Base-by-base conservation (phyloP, 1,140 invertebrate genomes). In the Leptinotarsa undecemlineata region DNA sequence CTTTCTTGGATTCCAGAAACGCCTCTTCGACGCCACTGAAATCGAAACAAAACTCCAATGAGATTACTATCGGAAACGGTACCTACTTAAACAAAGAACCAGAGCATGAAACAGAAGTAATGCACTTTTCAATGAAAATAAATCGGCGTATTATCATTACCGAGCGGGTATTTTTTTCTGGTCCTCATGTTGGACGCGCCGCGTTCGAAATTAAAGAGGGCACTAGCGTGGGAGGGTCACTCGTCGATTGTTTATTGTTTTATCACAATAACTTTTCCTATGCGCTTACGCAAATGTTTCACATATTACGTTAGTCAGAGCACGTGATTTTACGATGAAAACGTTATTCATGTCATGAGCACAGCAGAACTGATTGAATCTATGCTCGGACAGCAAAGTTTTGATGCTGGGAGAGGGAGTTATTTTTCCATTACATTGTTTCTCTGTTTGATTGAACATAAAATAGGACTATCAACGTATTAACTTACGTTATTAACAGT, bases 1-100 rank as follows among this genome's bases (percentile, higher is more conserved):
- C 77, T 81, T 84, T 33, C 77, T 78, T 8, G 81, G 81, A 72
- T 84, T 84, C 83, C 83, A 84, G 74, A 84, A 83, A 68, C 80
- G 82, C 74, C 81, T 79, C 72, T 84, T 84, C 23, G 83, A 79
- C 60, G 81, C 78, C 63, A 80, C 83, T 83, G 78, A 21, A 81
- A 82, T 21, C 74, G 68, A 71, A 72, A 69, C 61, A 48, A 75
- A 60, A 72, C 51, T 17, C 15, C 14, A 57, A 57, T 57, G 51
- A 57, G n/a, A 57, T 57, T 57, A 57, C 15, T 4, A 17, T 17
- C n/a, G 51, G n/a, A 57, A 57, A 1, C 33, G 33, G 33, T 42
- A 42, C 26, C 26, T 33, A n/a, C 51, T 57, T 57, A 57, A 57
- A 57, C 51, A 57, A 57, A 57, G 17, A 57, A 57, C 15, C 51